Evolutionary conservation across 2,797 vertebrate genomes (phyloP), one percentile per base, ranked within the genome.

Genomic region (Steatocranus sp.): DNA sequence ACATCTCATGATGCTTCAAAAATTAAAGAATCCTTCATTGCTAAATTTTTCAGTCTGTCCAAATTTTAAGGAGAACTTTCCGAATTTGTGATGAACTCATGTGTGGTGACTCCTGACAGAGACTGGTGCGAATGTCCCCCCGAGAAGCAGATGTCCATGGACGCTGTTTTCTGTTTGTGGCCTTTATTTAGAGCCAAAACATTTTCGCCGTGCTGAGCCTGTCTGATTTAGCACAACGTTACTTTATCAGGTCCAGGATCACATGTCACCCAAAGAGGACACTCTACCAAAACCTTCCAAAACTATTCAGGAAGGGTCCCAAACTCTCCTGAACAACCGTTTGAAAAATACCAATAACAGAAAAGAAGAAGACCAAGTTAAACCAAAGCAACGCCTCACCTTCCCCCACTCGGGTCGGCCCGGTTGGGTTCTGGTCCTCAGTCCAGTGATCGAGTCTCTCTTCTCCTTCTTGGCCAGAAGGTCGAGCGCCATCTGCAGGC

Each of bases 401-500:
- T 97, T 95, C 36, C 32, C 93, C 97, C 97, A 97, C 73, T 97
- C 94, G 0, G 98, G 98, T 1, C 94, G 92, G n/a, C 97, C 97
- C 0, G 97, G 97, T 68, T 96, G 97, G 3, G 98, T 98, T 46
- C 96, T 92, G 5, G 96, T 96, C 77, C 96, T 95, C 50, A 98
- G 96, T 1, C 97, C 98, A 0, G 96, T 97, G 90, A 98, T 97
- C 2, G 96, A 97, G 83, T 98, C 97, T 48, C 91, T 95, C 83
- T 97, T 95, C 85, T 98, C 97, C 89, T 97, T 97, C 83, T 97
- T 94, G 1, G 97, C 97, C 89, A 98, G 93, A 8, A 98, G 95
- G 78, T 98, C 97, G 25, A 98, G 94, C 3, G 97, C 97, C 97
- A 98, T 96, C 96, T 98, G 97, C 78, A 99, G 96, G 75, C 97